These are phyloP conservation scores for Phyllotreta striolata DNA, from an alignment of 2,888 invertebrate species.

Conservation along the genomic window DNA sequence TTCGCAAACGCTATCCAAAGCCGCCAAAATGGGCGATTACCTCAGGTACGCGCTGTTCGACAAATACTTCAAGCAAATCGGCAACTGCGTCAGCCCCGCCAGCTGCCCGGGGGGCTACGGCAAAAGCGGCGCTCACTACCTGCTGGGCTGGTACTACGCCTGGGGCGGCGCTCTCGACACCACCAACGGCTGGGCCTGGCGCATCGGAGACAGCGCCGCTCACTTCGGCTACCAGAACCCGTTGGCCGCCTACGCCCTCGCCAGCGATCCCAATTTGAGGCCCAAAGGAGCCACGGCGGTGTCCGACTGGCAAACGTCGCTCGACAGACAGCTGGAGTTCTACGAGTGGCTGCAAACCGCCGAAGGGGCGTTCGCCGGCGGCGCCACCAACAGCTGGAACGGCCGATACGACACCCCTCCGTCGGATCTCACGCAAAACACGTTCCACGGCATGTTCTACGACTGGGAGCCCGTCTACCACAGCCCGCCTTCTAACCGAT, in stretches of 20 bases:
- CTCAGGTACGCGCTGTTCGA: slow-evolving; percentile 45
- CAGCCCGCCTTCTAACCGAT: slow-evolving; percentile 48
- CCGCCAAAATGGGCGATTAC: slow-evolving; percentile 47
- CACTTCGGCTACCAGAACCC: slow-evolving; percentile 50
- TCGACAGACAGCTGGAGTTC: slow-evolving; percentile 46
- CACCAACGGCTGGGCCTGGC: slow-evolving; percentile 44
- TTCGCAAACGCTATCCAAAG: slow-evolving; percentile 40
- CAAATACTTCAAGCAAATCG: slow-evolving; percentile 48
- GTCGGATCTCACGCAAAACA: slow-evolving; percentile 39
- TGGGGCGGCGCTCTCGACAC: slow-evolving; percentile 45
- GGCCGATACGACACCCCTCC: slow-evolving; percentile 45
- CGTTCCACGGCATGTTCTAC: slow-evolving; percentile 48
- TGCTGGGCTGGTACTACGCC: slow-evolving; percentile 47
- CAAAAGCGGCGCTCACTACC: slow-evolving; percentile 46
- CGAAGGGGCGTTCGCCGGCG: slow-evolving; percentile 48
- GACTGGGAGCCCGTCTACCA: slow-evolving; percentile 49
- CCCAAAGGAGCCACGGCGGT: slow-evolving; percentile 45
- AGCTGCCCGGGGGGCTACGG: slow-evolving; percentile 42
- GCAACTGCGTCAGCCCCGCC: slow-evolving; percentile 42
- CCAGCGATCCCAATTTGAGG: slow-evolving; percentile 38
- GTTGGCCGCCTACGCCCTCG: slow-evolving; percentile 44
- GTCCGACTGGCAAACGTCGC: slow-evolving; percentile 44
- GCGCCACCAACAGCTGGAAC: slow-evolving; percentile 48
- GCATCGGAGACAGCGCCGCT: slow-evolving; percentile 46
- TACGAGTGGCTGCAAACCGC: slow-evolving; percentile 45